A percentile compares a stretch with the other conserved stretches of the same genome.
These are phyloP conservation scores for Martes martes DNA, from an alignment of 2,113 vertebrate species.

Conservation along the genomic window DNA sequence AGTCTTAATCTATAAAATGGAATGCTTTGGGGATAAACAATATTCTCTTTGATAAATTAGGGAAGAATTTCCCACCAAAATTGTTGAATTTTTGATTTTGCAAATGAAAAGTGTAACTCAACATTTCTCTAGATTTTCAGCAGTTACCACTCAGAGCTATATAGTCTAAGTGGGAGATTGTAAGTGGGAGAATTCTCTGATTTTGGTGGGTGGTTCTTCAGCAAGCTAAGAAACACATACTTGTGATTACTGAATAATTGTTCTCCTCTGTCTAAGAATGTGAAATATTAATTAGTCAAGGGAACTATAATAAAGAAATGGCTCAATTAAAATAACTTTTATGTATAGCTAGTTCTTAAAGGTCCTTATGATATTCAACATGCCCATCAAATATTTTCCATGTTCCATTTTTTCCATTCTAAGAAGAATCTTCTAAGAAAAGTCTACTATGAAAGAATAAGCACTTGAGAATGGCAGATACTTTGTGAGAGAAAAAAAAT, in stretches of 20 bases:
- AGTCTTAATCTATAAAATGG: neutral
- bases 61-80: constrained; percentile 23
- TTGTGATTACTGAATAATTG: constrained; percentile 38
- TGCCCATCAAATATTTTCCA: constrained; percentile 36
- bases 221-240: constrained; percentile 21
- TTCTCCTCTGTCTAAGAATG: constrained; percentile 46
- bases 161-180: neutral
- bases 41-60: constrained; percentile 26
- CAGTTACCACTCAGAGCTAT: neutral
- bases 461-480: constrained; percentile 37
- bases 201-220: constrained; percentile 38
- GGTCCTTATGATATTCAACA: neutral
- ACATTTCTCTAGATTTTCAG: constrained; percentile 22
- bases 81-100: neutral
- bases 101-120: neutral
- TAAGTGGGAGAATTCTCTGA: constrained; percentile 23
- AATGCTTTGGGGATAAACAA: neutral
- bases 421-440: neutral
- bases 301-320: constrained; percentile 50
- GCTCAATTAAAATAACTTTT: constrained; percentile 48
- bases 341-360: constrained; percentile 28
- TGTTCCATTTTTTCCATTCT: constrained; percentile 14
- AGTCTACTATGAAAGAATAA: constrained; percentile 39
- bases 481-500: neutral
- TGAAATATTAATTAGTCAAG: constrained; percentile 64